Base-by-base conservation (phyloP, 2,113 vertebrate genomes). In the Rhinogobius similis region DNA sequence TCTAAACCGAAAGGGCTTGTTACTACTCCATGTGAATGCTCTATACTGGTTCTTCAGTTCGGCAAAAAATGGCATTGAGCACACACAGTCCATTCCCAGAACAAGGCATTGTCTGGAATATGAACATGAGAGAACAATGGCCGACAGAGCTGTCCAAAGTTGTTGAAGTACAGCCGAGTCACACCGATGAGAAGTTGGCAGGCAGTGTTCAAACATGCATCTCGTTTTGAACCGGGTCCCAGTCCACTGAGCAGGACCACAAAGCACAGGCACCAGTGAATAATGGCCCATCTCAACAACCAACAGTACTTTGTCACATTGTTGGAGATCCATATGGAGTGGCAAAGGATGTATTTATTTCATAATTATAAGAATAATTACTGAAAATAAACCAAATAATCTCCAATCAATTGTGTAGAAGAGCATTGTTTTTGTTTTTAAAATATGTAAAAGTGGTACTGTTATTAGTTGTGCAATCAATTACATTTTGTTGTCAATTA, bases 261-360 rank as follows among this genome's bases (percentile, higher is more conserved):
- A 58, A 74, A 68, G n/a, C 41, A 26, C 46, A 62, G 41, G 59
- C 73, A 79, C 14, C 27, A 62, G 59, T 67, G 44, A 79, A 67
- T 73, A 50, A 55, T 62, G 58, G 38, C 63, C 12, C 36, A 10
- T 8, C 29, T 61, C 58, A 36, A 61, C 58, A 61, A 32, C 29
- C 29, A 61, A 38, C 58, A 36, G 58, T 20, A 18, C 5, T 36
- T 58, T 27, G 58, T 61, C 29, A 10, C 58, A 29, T 59, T 59
- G 26, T 59, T 36, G 18, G 29, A n/a, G 18, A 61, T 32, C 55
- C 55, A 58, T 18, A 9, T 5, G 29, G 20, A 61, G 3, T 58
- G 20, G 10, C 14, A n/a, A 70, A 43, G 8, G 20, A 16, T 13
- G 3, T 10, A 44, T 38, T 58, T 56, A 41, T 43, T 58, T n/a